Evolutionary conservation across 2,888 invertebrate species (phyloP).

Genomic region (Barypeithes pellucidus): DNA sequence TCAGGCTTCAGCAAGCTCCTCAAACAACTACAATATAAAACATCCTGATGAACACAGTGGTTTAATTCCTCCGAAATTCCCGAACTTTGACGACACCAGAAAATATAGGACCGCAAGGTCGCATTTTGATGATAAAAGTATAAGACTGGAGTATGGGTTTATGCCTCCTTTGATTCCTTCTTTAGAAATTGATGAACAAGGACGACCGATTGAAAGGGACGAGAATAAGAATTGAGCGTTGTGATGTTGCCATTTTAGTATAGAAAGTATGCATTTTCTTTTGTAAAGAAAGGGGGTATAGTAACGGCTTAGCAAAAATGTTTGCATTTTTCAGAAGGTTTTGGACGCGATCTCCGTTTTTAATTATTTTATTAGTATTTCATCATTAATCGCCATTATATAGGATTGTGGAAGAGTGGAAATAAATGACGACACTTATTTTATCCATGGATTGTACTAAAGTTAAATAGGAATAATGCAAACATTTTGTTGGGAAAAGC

Average conservation of each 20-base stretch:
- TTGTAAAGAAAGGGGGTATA: not conserved
- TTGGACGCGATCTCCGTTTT: no score
- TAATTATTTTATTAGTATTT: no score
- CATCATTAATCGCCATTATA: no score
- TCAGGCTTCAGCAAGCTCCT: slow-evolving; percentile 35
- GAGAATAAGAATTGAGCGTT: slow-evolving; percentile 28
- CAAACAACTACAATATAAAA: slow-evolving; percentile 54
- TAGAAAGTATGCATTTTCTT: slow-evolving; percentile 4
- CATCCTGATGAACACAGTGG: slow-evolving; percentile 70
- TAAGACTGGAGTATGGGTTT: slow-evolving; percentile 87
- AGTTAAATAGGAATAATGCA: no score
- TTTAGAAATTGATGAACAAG: slow-evolving; percentile 84
- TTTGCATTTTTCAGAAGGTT: not conserved
- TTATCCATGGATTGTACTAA: no score
- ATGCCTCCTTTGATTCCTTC: slow-evolving; percentile 88
- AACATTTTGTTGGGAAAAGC: no score
- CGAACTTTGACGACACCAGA: slow-evolving; percentile 46
- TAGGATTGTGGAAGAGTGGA: no score
- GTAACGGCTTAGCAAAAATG: not conserved
- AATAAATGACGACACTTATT: no score
- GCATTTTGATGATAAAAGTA: slow-evolving; percentile 76
- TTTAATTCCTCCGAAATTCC: slow-evolving; percentile 71
- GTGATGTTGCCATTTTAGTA: slow-evolving; percentile 32
- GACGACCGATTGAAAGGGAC: slow-evolving; percentile 74
- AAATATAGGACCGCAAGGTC: slow-evolving; percentile 67